Evolutionary conservation across 2,888 invertebrate species (phyloP).

Genomic region (Stenotaenia linearis): DNA sequence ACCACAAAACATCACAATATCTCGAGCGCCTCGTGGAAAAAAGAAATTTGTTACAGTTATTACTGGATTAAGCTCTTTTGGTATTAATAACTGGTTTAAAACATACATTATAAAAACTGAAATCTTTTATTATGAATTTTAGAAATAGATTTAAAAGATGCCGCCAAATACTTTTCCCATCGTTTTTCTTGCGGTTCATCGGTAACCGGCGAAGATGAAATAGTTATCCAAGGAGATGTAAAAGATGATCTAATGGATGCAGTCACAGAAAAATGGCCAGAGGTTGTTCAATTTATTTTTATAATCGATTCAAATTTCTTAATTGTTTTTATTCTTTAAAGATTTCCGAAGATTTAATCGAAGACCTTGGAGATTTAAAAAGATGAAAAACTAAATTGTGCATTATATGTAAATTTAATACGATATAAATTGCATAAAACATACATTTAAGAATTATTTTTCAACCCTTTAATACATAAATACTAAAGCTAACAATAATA

Average conservation of each 20-base stretch:
- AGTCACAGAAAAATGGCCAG: slow-evolving; percentile 97
- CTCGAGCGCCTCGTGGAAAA: slow-evolving; percentile 89
- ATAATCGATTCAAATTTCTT: neutral
- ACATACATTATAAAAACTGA: neutral
- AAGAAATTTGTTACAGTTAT: slow-evolving; percentile 98
- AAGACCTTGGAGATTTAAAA: slow-evolving; percentile 86
- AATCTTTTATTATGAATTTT: slow-evolving; percentile 38
- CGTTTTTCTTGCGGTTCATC: slow-evolving; percentile 99
- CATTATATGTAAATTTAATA: neutral
- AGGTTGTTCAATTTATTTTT: slow-evolving; percentile 55
- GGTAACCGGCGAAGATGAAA: slow-evolving; percentile 97
- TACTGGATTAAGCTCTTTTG: slow-evolving; percentile 89
- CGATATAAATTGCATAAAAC: neutral
- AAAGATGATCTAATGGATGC: slow-evolving; percentile 97
- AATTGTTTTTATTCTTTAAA: slow-evolving; percentile 47
- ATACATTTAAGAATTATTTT: too few relatives aligned
- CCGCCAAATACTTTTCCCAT: slow-evolving; percentile 94
- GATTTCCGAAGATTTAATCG: slow-evolving; percentile 88
- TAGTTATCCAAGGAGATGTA: slow-evolving; percentile 98
- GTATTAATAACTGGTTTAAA: slow-evolving; percentile 50
- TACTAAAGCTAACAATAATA: too few relatives aligned
- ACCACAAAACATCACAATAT: slow-evolving; percentile 76
- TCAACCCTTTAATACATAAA: too few relatives aligned
- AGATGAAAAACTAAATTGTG: slow-evolving; percentile 30
- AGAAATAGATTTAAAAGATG: slow-evolving; percentile 97